Conservation (phyloP, 2,888 invertebrate species). For the Acholoe squamosa region DNA sequence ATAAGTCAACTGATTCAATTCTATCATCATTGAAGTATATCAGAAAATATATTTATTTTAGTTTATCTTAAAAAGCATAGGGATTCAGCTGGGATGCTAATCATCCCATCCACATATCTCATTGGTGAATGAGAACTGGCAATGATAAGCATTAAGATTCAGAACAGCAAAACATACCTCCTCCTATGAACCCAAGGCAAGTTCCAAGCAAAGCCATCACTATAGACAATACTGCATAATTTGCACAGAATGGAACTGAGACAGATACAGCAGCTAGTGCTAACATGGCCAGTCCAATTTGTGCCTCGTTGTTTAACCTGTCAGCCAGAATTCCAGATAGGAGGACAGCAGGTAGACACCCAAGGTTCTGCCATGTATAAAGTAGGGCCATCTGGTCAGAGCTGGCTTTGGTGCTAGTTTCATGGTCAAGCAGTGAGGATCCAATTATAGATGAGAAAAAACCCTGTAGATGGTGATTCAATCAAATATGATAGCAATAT, state of each 20-base stretch:
- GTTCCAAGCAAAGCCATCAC: neutral
- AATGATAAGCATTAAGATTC: too few relatives aligned
- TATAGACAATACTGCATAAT: neutral
- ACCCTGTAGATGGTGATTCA: neutral
- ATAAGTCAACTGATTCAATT: too few relatives aligned
- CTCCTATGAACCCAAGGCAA: neutral
- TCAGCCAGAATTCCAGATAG: neutral
- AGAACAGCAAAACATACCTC: too few relatives aligned
- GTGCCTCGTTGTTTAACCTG: constrained; percentile 3
- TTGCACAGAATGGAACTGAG: neutral
- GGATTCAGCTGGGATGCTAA: too few relatives aligned
- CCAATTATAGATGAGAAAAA: neutral
- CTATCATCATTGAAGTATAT: too few relatives aligned
- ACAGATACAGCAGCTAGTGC: neutral
- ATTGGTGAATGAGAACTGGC: too few relatives aligned
- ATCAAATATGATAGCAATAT: neutral
- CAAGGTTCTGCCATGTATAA: neutral
- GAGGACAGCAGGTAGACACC: neutral
- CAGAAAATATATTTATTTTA: too few relatives aligned
- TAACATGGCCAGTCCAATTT: neutral
- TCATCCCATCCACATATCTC: too few relatives aligned
- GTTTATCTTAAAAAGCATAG: too few relatives aligned
- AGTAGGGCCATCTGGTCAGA: neutral
- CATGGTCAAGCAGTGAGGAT: neutral
- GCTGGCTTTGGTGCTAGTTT: neutral